Evolutionary conservation across 2,888 invertebrate species (phyloP).

Genomic region (Eupithecia abbreviata): DNA sequence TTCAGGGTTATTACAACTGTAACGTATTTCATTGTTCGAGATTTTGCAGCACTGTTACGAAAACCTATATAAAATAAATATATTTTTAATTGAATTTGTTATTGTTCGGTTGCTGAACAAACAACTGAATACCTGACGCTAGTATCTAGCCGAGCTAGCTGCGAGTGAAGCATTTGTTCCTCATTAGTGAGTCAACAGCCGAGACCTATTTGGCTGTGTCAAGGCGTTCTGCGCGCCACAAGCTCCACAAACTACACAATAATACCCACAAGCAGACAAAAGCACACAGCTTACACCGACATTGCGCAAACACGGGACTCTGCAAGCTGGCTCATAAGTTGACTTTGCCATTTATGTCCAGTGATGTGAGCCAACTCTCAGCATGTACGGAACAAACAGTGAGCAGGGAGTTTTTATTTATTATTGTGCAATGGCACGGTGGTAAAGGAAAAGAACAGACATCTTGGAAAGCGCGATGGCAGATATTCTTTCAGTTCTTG

Average conservation of each 20-base stretch:
- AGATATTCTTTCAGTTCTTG: no score
- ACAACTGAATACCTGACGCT: not conserved
- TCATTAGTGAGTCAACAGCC: conserved; percentile 27
- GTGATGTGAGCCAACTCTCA: not conserved
- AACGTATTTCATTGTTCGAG: not conserved
- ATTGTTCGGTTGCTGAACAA: not conserved
- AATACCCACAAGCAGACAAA: conserved; percentile 1
- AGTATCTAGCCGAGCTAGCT: not conserved
- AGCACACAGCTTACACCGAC: conserved; percentile 3
- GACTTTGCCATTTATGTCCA: conserved; percentile 1
- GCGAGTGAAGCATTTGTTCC: conserved; percentile 11
- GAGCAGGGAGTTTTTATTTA: not conserved
- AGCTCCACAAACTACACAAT: not conserved
- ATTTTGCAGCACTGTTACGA: not conserved
- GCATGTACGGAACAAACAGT: not conserved
- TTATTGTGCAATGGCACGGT: not conserved
- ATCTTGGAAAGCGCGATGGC: not conserved
- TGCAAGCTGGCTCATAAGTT: conserved; percentile 17
- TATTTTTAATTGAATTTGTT: not conserved
- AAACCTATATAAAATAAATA: not conserved
- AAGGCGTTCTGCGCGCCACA: conserved; percentile 14
- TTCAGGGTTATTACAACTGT: not conserved
- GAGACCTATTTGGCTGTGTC: conserved; percentile 33
- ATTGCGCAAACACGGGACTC: conserved; percentile 13
- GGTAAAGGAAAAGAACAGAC: not conserved